Base-by-base conservation (phyloP, 2,888 invertebrate species). In the Odiellus spinosus region DNA sequence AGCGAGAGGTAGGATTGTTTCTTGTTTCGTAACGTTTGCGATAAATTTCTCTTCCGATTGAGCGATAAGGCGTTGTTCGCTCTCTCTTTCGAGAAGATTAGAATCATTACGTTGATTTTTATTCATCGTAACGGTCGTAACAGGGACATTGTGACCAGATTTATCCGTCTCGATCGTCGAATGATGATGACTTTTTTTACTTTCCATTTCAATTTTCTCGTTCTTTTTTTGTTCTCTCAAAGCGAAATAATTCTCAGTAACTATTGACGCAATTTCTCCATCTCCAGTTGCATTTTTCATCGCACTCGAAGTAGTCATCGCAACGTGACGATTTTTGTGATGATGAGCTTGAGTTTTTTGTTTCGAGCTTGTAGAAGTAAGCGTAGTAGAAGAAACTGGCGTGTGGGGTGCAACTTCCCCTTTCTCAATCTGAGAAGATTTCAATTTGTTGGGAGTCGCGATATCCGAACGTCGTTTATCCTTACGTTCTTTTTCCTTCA, bases 401-500 rank as follows among this genome's bases (percentile, higher is more conserved):
- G n/a, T n/a, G n/a, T n/a, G n/a, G n/a, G n/a, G n/a, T n/a, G n/a
- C n/a, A 8, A 26, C 26, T 26, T 26, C 26, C 5, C 5, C 4
- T 26, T 26, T 26, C 8, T 26, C 26, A 26, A 26, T 26, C n/a
- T 18, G 12, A n/a, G 38, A 38, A n/a, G 38, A 15, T 17, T 18
- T 11, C 8, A n/a, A 15, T 18, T 38, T 15, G 15, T 38, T 38
- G 1, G 10, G 10, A 10, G 18, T 11, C 10, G 10, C 12, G 8
- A n/a, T 8, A n/a, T 38, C 15, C 38, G 15, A 14, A 2, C 38
- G 42, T 6, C 40, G 42, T 26, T 44, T 40, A 3, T 19, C 19
- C 8, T 42, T 17, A 4, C 41, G 18, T 26, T 46, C 44, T 18
- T 45, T 48, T 19, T 51, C 51, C 14, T 44, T 46, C 26, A 43